Conservation (phyloP, 2,797 vertebrate genomes). For the Eidolon dupreanum region DNA sequence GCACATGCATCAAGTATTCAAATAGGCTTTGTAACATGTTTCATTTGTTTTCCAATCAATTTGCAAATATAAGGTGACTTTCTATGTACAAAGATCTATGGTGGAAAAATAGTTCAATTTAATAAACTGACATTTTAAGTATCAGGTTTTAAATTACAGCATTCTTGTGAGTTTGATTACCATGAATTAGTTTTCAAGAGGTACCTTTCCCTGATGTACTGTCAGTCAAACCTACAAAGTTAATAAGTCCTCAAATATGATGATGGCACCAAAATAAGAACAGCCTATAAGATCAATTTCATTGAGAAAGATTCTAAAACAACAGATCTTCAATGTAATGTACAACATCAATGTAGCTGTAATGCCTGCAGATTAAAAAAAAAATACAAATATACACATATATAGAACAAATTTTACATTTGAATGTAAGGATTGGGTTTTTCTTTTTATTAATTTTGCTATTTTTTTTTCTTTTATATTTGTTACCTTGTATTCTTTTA, state of each 20-base stretch:
- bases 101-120: not conserved
- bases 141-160: not conserved
- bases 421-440: not conserved
- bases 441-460: not conserved
- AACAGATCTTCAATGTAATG: not conserved
- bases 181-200: not conserved
- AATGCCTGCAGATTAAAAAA: not conserved
- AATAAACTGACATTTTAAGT: not conserved
- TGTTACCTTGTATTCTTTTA: conserved; percentile 19
- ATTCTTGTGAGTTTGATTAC: not conserved
- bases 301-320: not conserved
- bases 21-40: not conserved
- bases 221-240: not conserved
- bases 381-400: not conserved
- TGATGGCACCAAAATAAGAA: not conserved
- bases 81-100: not conserved
- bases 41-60: not conserved
- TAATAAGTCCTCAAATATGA: not conserved
- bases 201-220: not conserved
- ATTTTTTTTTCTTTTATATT: not conserved
- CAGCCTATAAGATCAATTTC: not conserved
- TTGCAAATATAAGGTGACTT: not conserved
- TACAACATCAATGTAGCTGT: not conserved
- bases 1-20: not conserved
- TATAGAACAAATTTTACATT: not conserved